Base-by-base conservation (phyloP, 2,797 vertebrate genomes). In the Martes flavigula region DNA sequence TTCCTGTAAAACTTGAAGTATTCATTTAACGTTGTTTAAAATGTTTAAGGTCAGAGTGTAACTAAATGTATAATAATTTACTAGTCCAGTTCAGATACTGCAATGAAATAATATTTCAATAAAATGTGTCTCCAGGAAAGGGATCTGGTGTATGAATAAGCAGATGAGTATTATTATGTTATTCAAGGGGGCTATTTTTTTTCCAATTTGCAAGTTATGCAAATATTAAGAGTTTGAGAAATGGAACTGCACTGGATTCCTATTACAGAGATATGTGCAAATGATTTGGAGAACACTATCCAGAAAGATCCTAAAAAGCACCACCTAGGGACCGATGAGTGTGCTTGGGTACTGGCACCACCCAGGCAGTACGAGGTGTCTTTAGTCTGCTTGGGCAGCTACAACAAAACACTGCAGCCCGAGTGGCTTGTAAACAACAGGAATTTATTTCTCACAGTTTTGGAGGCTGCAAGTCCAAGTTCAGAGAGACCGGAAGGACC, bases 121-220 rank as follows among this genome's bases (percentile, higher is more conserved):
- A 82, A 51, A 14, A 6, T 97, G 68, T 96, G 56, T 95, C 78
- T 95, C 97, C 88, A 97, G 95, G 89, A 97, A 32, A 97, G 81
- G 77, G 94, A 23, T n/a, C 51, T 94, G 89, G 92, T 77, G 77
- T 93, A 84, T 60, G 83, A 95, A 96, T 91, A 86, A 88, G 81
- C 35, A 79, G 56, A 97, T 58, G 46, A 96, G 48, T 32, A 96
- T 95, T 94, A 93, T 94, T 38, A 73, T 1, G 0, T 6, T 87
- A 58, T 77, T 64, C 27, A 35, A 54, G 40, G 90, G 56, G 87
- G 12, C 2, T 46, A 75, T 96, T 93, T 97, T 72, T 27, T 91
- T 77, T 81, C 64, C 25, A 81, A 75, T 5, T 70, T 93, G 62
- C 15, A 91, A 84, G 89, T 96, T 96, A 91, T 92, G 70, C 84